A percentile compares a stretch with the other conserved stretches of the same genome.
Conservation (phyloP, 2,888 invertebrate species). For the Brenthis ino region DNA sequence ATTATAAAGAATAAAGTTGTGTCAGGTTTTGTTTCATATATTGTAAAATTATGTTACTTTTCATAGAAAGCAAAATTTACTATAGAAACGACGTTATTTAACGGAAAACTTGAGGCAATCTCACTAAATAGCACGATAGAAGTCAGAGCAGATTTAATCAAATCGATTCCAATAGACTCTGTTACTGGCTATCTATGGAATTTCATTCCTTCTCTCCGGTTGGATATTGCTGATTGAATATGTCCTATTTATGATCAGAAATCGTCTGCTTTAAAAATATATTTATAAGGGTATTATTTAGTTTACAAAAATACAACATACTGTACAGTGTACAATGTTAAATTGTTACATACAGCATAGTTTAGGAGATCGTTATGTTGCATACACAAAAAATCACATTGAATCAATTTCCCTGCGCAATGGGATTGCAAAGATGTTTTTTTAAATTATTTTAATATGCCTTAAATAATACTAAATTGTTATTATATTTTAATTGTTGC, state of each 20-base stretch:
- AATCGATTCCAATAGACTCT: slow-evolving; percentile 15
- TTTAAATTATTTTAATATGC: too few relatives aligned
- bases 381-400: too few relatives aligned
- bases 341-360: too few relatives aligned
- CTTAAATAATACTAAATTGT: too few relatives aligned
- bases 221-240: slow-evolving; percentile 8
- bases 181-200: slow-evolving; percentile 6
- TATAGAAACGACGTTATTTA: background rate
- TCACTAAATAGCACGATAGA: slow-evolving; percentile 11
- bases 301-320: background rate
- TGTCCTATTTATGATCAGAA: background rate
- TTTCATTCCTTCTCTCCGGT: slow-evolving; percentile 2
- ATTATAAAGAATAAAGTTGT: too few relatives aligned
- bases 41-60: background rate
- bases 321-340: too few relatives aligned
- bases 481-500: too few relatives aligned
- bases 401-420: too few relatives aligned
- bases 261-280: background rate
- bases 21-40: background rate
- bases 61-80: background rate
- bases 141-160: slow-evolving; percentile 13
- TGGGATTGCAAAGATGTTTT: too few relatives aligned
- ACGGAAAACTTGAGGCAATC: slow-evolving; percentile 3
- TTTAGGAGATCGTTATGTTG: too few relatives aligned
- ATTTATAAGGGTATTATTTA: background rate